phyloP scores from a whole-genome alignment of 1,140 invertebrate species.

The Neotoxoptera formosana region DNA sequence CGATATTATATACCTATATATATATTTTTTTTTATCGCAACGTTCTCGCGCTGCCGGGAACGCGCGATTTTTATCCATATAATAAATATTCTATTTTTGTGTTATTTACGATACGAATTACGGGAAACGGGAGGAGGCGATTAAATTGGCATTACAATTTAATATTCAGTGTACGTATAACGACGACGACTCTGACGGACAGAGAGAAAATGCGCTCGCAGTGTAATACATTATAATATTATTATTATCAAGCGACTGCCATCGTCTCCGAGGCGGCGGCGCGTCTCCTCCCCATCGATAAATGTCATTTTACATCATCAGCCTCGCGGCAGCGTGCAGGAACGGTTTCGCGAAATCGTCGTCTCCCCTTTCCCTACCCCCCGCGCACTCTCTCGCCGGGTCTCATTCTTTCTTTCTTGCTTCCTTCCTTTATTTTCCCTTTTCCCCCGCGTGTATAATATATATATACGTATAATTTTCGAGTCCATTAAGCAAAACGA shows the following conservation, averaged over 20 bases:
- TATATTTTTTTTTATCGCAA: background rate
- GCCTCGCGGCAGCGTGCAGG: background rate
- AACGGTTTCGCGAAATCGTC: slow-evolving; percentile 41
- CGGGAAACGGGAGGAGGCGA: background rate
- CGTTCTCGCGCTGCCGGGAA: background rate
- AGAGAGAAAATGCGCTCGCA: background rate
- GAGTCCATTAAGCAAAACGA: slow-evolving; percentile 57
- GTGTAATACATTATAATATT: slow-evolving; percentile 43
- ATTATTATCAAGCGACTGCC: background rate
- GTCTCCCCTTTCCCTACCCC: background rate
- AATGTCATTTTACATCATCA: slow-evolving; percentile 47
- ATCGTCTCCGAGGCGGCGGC: background rate
- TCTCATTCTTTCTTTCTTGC: background rate
- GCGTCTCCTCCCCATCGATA: slow-evolving; percentile 42
- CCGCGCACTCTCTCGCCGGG: background rate
- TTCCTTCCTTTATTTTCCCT: background rate
- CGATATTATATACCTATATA: background rate
- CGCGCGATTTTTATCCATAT: background rate
- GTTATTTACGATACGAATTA: background rate
- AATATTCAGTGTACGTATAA: slow-evolving; percentile 4
- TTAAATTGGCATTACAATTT: slow-evolving; percentile 39
- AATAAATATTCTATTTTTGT: background rate
- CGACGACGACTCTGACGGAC: background rate
- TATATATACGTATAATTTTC: slow-evolving; percentile 49
- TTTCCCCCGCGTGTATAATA: background rate